A percentile compares a stretch with the other conserved stretches of the same genome.
These are phyloP conservation scores for Drosophila testacea DNA, from an alignment of 2,888 invertebrate genomes.

Conservation along the genomic window DNA sequence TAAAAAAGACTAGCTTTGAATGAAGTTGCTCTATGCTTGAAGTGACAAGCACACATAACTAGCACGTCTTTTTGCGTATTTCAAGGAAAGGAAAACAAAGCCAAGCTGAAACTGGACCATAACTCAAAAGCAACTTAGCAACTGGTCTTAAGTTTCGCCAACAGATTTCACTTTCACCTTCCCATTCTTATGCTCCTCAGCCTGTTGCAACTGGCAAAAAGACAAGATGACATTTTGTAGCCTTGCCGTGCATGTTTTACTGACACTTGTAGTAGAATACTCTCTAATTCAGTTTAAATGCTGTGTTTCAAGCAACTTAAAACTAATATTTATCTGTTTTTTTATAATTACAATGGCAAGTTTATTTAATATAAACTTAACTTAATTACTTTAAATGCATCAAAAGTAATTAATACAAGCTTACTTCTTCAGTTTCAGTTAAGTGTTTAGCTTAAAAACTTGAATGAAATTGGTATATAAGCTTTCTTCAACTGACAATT, in stretches of 20 bases:
- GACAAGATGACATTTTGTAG: slow-evolving; percentile 56
- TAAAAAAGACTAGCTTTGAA: slow-evolving; percentile 9
- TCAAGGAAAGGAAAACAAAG: slow-evolving; percentile 37
- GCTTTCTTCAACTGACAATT: too few species aligned
- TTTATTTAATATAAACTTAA: too few species aligned
- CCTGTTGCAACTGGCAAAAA: slow-evolving; percentile 32
- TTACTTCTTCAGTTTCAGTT: too few species aligned
- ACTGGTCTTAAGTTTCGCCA: slow-evolving; percentile 55
- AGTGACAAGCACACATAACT: slow-evolving; percentile 39
- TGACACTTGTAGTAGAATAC: slow-evolving; percentile 49
- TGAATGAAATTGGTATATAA: not conserved
- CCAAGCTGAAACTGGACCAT: slow-evolving; percentile 46
- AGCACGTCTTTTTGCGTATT: slow-evolving; percentile 17
- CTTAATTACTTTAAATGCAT: too few species aligned
- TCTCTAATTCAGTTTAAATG: not conserved
- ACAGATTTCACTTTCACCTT: slow-evolving; percentile 30
- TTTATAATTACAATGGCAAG: too few species aligned
- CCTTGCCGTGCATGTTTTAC: slow-evolving; percentile 57
- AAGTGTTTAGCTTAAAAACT: not conserved
- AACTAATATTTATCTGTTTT: too few species aligned
- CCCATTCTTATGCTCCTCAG: not conserved
- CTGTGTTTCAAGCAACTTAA: too few species aligned
- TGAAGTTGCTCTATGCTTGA: slow-evolving; percentile 15
- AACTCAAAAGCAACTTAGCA: slow-evolving; percentile 59
- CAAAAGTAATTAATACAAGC: too few species aligned